These are phyloP conservation scores for Bubo scandiacus DNA, from an alignment of 2,113 vertebrate genomes.

Conservation along the genomic window DNA sequence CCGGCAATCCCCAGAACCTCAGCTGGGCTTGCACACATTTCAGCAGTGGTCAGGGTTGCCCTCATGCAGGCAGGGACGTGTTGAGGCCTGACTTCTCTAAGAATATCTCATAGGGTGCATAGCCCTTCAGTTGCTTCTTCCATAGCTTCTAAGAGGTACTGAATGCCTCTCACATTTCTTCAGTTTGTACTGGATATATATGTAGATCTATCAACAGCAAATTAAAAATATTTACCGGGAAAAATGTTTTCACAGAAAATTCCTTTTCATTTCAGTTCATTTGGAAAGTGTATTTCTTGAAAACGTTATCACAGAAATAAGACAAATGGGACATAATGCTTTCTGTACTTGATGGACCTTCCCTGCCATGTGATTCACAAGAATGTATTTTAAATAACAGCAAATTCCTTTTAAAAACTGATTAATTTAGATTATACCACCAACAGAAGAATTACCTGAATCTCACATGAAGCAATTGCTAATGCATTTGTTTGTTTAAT, in stretches of 20 bases:
- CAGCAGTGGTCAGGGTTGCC: background rate
- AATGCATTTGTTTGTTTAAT: conserved; percentile 15
- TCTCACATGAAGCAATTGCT: conserved; percentile 5
- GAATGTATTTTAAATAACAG: background rate
- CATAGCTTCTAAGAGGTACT: background rate
- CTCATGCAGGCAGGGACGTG: background rate
- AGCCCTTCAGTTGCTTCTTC: background rate
- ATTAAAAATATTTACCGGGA: background rate
- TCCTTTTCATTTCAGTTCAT: conserved; percentile 28
- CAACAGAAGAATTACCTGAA: conserved; percentile 7
- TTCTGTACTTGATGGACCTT: background rate
- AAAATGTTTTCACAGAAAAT: conserved; percentile 50
- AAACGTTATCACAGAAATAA: conserved; percentile 34
- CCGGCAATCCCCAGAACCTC: background rate
- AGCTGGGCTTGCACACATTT: background rate
- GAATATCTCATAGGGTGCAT: background rate
- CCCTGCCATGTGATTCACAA: conserved; percentile 2
- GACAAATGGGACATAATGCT: conserved; percentile 51
- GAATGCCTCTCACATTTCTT: background rate
- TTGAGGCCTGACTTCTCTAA: background rate
- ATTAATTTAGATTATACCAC: conserved; percentile 25
- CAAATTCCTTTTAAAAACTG: background rate
- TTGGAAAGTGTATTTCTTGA: conserved; percentile 57
- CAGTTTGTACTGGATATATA: background rate
- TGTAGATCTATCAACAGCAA: background rate